Conservation (phyloP, 2,113 vertebrate genomes). For the Nannospalax galili region DNA sequence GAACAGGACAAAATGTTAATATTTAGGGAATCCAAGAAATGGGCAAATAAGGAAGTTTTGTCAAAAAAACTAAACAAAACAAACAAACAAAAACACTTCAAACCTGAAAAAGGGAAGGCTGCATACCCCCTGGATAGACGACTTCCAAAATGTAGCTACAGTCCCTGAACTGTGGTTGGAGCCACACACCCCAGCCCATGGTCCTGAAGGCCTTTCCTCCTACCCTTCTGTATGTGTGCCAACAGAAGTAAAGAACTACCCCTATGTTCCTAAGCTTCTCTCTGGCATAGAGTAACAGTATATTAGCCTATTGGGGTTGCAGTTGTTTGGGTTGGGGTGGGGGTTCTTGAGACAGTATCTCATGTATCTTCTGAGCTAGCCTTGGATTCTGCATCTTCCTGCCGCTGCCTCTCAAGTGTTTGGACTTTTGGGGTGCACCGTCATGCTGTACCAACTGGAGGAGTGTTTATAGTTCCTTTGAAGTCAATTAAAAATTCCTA, state of each 20-base stretch:
- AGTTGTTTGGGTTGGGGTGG: background rate
- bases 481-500: background rate
- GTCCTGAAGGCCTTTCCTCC: background rate
- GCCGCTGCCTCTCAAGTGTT: background rate
- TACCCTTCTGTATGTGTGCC: too few species aligned
- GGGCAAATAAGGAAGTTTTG: background rate
- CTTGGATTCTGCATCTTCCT: background rate
- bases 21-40: background rate
- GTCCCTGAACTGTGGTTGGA: background rate
- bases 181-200: fast-evolving
- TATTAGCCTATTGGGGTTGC: too few species aligned
- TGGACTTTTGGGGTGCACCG: too few species aligned
- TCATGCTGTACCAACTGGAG: background rate
- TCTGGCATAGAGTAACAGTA: background rate
- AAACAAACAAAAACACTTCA: background rate
- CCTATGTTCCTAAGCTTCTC: too few species aligned
- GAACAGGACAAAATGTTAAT: background rate
- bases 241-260: background rate
- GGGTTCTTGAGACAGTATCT: background rate
- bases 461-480: background rate
- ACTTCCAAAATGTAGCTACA: background rate
- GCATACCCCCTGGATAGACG: background rate
- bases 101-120: background rate
- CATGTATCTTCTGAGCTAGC: background rate
- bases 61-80: background rate